A percentile compares a stretch with the other conserved stretches of the same genome.
phyloP scores from a whole-genome alignment of 2,888 invertebrate species.

The Herminia tarsipennalis region DNA sequence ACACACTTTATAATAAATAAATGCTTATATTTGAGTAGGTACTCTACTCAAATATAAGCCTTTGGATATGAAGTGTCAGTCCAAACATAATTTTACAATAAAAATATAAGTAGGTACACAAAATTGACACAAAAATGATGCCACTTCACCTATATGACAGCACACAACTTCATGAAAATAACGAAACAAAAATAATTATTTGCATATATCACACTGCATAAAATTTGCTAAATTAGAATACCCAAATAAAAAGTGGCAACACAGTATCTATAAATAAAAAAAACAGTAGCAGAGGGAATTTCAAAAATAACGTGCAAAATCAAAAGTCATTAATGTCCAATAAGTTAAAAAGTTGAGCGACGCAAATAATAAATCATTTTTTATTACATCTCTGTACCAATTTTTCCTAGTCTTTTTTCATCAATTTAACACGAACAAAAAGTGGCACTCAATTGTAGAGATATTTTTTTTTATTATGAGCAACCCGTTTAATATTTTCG shows the following conservation, averaged over 20 bases:
- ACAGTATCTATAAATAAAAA: slow-evolving; percentile 58
- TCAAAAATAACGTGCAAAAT: slow-evolving; percentile 73
- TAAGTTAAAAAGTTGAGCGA: slow-evolving; percentile 83
- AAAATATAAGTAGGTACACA: too few relatives aligned
- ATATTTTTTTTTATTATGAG: slow-evolving; percentile 76
- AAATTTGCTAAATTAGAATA: slow-evolving; percentile 55
- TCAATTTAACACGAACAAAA: slow-evolving; percentile 83
- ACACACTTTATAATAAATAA: too few relatives aligned
- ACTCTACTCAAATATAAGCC: too few relatives aligned
- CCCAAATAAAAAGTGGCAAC: slow-evolving; percentile 53
- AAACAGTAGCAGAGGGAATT: slow-evolving; percentile 50
- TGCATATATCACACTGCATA: slow-evolving; percentile 38
- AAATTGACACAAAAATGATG: slow-evolving; percentile 10
- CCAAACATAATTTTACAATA: too few relatives aligned
- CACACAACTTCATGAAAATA: too few relatives aligned
- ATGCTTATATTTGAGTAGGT: too few relatives aligned
- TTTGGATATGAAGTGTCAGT: too few relatives aligned
- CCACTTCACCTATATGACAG: too few relatives aligned
- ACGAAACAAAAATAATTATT: not conserved
- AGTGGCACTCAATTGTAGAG: slow-evolving; percentile 83
- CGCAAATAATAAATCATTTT: slow-evolving; percentile 83
- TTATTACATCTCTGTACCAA: slow-evolving; percentile 79
- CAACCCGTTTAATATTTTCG: slow-evolving; percentile 79
- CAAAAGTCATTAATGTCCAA: slow-evolving; percentile 84
- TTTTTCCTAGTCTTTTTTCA: slow-evolving; percentile 82